A percentile compares a stretch with the other conserved stretches of the same genome.
Evolutionary conservation across 1,140 invertebrate genomes (phyloP).

Genomic region (Watersipora subatra): DNA sequence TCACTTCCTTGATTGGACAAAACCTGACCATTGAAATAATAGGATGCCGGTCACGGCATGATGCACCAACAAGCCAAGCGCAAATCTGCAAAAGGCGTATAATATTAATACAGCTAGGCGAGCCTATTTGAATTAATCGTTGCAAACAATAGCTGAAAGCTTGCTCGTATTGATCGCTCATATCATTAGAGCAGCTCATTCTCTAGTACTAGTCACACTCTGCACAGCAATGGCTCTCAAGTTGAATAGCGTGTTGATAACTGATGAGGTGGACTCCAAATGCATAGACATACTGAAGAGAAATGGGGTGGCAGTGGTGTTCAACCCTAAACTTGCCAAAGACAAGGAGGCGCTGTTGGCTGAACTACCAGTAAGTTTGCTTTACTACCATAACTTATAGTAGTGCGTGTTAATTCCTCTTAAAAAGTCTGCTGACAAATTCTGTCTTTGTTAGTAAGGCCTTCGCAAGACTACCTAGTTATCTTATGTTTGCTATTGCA

Average conservation of each 20-base stretch:
- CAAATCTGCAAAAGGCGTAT: too few species aligned
- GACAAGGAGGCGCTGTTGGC: conserved; percentile 67
- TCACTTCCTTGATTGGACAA: too few species aligned
- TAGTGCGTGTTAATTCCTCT: neutral
- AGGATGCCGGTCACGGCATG: too few species aligned
- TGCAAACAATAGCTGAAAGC: too few species aligned
- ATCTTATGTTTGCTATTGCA: neutral
- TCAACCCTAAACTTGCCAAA: conserved; percentile 65
- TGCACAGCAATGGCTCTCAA: conserved; percentile 17
- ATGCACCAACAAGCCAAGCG: too few species aligned
- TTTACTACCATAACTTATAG: neutral
- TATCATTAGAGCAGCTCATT: too few species aligned
- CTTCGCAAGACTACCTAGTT: neutral
- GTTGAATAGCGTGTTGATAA: conserved; percentile 62
- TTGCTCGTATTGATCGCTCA: too few species aligned
- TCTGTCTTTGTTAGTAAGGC: neutral
- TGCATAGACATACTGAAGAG: conserved; percentile 65
- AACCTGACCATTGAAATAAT: too few species aligned
- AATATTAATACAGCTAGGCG: too few species aligned
- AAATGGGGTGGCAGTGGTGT: conserved; percentile 63
- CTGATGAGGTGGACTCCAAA: conserved; percentile 73
- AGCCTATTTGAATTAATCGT: too few species aligned
- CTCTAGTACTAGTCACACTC: too few species aligned
- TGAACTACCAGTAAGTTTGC: conserved; percentile 62
- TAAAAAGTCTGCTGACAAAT: neutral